Evolutionary conservation across 2,113 vertebrate genomes (phyloP).

Genomic region (Aleadryas rufinucha): DNA sequence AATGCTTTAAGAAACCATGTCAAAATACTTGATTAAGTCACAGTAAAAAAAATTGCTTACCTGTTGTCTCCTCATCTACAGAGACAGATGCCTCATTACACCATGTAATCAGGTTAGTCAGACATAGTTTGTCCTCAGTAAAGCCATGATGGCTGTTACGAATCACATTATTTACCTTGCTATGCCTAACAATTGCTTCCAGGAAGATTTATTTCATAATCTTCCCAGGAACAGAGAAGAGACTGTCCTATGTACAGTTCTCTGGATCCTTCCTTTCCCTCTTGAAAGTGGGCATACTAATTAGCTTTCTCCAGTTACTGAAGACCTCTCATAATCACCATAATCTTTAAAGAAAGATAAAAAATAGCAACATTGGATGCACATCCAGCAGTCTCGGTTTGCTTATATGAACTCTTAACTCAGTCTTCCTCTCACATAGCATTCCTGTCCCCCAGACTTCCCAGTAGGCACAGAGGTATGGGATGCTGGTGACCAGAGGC

Average conservation of each 20-base stretch:
- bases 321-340: not conserved
- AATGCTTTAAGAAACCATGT: not conserved
- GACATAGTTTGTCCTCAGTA: not conserved
- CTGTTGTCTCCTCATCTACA: not conserved
- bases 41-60: not conserved
- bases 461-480: not conserved
- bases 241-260: not conserved
- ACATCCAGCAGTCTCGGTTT: not conserved
- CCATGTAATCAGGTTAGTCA: not conserved
- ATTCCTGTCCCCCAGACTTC: not conserved
- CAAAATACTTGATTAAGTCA: not conserved
- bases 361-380: not conserved
- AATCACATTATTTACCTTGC: not conserved
- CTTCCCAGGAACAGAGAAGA: not conserved
- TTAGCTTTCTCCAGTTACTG: not conserved
- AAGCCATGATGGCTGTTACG: not conserved
- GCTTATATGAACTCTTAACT: not conserved
- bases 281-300: not conserved
- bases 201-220: not conserved
- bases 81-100: not conserved
- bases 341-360: not conserved
- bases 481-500: not conserved
- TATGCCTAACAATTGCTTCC: not conserved
- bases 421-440: not conserved
- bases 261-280: not conserved